A percentile compares a stretch with the other conserved stretches of the same genome.
Conservation (phyloP, 2,797 vertebrate genomes). For the Paratrypauchen microcephalus region DNA sequence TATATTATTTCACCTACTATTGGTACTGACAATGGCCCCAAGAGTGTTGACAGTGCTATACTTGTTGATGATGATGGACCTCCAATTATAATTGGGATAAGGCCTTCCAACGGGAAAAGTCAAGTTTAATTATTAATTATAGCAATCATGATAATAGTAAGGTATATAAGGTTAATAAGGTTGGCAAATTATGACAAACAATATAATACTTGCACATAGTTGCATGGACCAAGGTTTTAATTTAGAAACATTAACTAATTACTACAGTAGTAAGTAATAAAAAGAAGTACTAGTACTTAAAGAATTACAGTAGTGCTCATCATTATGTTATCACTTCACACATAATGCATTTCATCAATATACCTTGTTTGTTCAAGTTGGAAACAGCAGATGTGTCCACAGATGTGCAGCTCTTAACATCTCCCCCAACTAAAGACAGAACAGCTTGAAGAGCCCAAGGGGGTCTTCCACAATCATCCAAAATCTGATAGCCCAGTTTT, state of each 20-base stretch:
- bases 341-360: not conserved
- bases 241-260: not conserved
- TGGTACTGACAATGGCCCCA: constrained; percentile 68
- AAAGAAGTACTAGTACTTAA: not conserved
- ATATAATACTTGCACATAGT: not conserved
- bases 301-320: not conserved
- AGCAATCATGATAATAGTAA: not conserved
- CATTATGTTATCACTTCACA: not conserved
- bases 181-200: not conserved
- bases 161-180: not conserved
- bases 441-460: constrained; percentile 53
- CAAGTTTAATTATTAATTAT: not conserved
- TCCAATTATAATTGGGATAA: constrained; percentile 68
- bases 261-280: not conserved
- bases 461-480: constrained; percentile 58
- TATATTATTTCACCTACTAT: constrained; percentile 60
- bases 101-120: not conserved
- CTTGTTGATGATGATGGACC: constrained; percentile 67
- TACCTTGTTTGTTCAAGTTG: not conserved
- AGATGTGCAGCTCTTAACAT: constrained; percentile 43
- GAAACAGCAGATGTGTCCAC: not conserved
- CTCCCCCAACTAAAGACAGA: constrained; percentile 59
- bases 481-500: constrained; percentile 66
- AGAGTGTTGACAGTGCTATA: constrained; percentile 62
- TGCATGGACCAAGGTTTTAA: not conserved